phyloP scores from a whole-genome alignment of 1,140 invertebrate genomes.

The Leptinotarsa texana region DNA sequence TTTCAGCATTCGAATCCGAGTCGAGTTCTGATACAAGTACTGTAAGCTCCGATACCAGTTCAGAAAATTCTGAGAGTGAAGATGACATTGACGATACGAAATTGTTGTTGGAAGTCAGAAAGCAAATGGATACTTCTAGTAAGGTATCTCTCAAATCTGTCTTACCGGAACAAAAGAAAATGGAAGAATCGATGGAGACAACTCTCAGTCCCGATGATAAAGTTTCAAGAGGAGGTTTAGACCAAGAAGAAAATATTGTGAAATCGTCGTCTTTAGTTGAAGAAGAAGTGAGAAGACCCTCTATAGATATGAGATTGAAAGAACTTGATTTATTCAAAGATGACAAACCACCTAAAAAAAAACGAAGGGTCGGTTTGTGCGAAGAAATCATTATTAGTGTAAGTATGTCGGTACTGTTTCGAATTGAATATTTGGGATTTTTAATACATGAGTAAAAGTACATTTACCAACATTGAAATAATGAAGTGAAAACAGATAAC shows the following conservation, averaged over 20 bases:
- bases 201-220: slow-evolving; percentile 37
- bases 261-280: background rate
- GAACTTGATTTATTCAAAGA: slow-evolving; percentile 44
- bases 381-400: slow-evolving; percentile 73
- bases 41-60: slow-evolving; percentile 57
- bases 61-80: slow-evolving; percentile 61
- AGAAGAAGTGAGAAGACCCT: slow-evolving; percentile 23
- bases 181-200: slow-evolving; percentile 21
- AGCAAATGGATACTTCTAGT: slow-evolving; percentile 40
- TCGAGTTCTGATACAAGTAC: slow-evolving; percentile 55
- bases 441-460: no score
- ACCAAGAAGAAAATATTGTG: slow-evolving; percentile 10
- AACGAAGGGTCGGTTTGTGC: slow-evolving; percentile 63
- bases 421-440: no score
- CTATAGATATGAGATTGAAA: slow-evolving; percentile 47
- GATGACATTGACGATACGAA: slow-evolving; percentile 52
- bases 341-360: slow-evolving; percentile 37
- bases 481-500: no score
- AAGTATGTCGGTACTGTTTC: slow-evolving; percentile 51
- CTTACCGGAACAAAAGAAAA: slow-evolving; percentile 28
- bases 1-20: slow-evolving; percentile 59
- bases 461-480: no score
- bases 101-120: slow-evolving; percentile 48
- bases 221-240: background rate
- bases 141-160: slow-evolving; percentile 21